These are phyloP conservation scores for Drosophila kohkoa DNA, from an alignment of 1,140 invertebrate species.

Conservation along the genomic window DNA sequence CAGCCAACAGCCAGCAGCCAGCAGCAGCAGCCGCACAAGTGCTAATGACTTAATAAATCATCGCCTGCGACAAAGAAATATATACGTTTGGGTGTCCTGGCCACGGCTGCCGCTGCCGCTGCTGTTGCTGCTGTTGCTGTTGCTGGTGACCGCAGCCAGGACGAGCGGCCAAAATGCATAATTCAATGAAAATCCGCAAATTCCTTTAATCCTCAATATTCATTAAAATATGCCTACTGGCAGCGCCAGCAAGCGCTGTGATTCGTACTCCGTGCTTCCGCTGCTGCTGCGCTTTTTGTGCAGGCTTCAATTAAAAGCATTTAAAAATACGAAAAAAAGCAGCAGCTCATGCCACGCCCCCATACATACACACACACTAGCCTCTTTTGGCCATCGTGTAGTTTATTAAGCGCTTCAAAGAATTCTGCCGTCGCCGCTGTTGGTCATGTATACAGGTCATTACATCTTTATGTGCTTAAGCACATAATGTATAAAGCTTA, in stretches of 20 bases:
- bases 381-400: constrained; percentile 44
- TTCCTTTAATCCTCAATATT: constrained; percentile 85
- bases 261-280: constrained; percentile 28
- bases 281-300: constrained; percentile 33
- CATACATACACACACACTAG: not conserved
- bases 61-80: constrained; percentile 83
- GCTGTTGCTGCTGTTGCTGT: constrained; percentile 41
- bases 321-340: constrained; percentile 44
- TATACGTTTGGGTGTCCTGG: constrained; percentile 55
- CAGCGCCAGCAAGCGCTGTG: constrained; percentile 29
- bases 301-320: constrained; percentile 76
- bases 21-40: constrained; percentile 74
- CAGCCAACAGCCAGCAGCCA: constrained; percentile 48
- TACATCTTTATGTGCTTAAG: constrained; percentile 79
- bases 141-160: constrained; percentile 53
- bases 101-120: not conserved
- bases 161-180: constrained; percentile 76
- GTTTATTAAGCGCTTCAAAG: constrained; percentile 71
- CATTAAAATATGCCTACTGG: constrained; percentile 82
- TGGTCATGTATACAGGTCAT: constrained; percentile 60
- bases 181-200: constrained; percentile 85
- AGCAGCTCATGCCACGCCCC: constrained; percentile 25
- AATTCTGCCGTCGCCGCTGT: constrained; percentile 9
- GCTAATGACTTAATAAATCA: constrained; percentile 85
- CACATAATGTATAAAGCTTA: constrained; percentile 64